Evolutionary conservation across 2,888 invertebrate genomes (phyloP).

Genomic region (Drosophila borealis): DNA sequence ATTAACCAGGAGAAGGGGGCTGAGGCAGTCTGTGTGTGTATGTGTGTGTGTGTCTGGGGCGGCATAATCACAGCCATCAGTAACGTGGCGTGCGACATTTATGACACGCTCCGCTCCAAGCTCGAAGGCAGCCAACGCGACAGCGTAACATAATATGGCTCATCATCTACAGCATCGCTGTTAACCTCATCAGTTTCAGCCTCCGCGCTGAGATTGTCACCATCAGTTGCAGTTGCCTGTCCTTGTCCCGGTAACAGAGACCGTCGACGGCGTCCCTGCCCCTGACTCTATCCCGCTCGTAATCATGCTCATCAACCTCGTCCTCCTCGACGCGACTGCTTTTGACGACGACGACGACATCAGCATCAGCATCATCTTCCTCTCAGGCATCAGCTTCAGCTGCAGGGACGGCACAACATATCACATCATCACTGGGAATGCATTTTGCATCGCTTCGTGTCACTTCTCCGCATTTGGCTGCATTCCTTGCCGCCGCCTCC

Average conservation of each 20-base stretch:
- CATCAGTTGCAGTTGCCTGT: conserved; percentile 44
- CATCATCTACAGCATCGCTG: conserved; percentile 68
- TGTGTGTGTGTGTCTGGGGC: background rate
- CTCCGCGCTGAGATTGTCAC: conserved; percentile 64
- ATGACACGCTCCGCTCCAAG: conserved; percentile 68
- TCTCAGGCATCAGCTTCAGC: conserved; percentile 36
- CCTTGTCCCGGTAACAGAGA: conserved; percentile 12
- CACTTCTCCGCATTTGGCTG: conserved; percentile 56
- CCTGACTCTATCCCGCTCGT: conserved; percentile 21
- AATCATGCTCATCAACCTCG: conserved; percentile 66
- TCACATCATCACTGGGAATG: conserved; percentile 80
- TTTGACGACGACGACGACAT: conserved; percentile 39
- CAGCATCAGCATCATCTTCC: conserved; percentile 40
- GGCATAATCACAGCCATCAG: conserved; percentile 76
- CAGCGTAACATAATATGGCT: conserved; percentile 76
- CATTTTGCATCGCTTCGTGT: conserved; percentile 81
- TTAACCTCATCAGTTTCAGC: conserved; percentile 79
- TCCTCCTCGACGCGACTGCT: conserved; percentile 52
- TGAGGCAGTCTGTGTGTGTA: background rate
- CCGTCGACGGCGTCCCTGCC: background rate
- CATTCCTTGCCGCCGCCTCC: conserved; percentile 35
- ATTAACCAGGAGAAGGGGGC: conserved; percentile 16
- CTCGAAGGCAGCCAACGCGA: conserved; percentile 30
- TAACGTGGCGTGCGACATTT: conserved; percentile 79
- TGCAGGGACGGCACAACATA: conserved; percentile 56